These are phyloP conservation scores for Tryphoninae sp. DNA, from an alignment of 2,888 invertebrate genomes.

Conservation along the genomic window DNA sequence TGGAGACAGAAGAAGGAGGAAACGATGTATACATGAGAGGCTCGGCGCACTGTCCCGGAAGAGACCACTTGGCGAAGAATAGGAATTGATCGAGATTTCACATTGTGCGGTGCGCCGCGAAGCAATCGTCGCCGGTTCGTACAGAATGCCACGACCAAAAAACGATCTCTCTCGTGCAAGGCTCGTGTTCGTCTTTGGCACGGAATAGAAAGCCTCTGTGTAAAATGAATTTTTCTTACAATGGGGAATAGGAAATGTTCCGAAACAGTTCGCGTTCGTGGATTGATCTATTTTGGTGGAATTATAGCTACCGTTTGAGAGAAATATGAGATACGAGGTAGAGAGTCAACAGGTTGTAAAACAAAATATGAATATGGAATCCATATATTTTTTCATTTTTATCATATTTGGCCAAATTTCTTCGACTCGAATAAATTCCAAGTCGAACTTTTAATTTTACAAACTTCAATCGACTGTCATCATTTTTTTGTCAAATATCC, in stretches of 20 bases:
- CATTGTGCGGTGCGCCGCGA: constrained; percentile 58
- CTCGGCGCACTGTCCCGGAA: constrained; percentile 55
- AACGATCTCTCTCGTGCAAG: not conserved
- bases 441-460: too few relatives aligned
- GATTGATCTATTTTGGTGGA: constrained; percentile 35
- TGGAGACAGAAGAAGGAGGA: constrained; percentile 47
- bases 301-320: constrained; percentile 13
- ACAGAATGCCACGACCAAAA: not conserved
- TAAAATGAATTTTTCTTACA: constrained; percentile 46
- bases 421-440: not conserved
- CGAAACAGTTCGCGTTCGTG: constrained; percentile 31
- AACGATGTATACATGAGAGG: constrained; percentile 36
- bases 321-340: constrained; percentile 4
- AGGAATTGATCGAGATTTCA: constrained; percentile 64
- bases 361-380: constrained; percentile 6
- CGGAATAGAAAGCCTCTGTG: not conserved
- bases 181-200: not conserved
- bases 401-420: not conserved
- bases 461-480: too few relatives aligned
- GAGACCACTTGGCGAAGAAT: constrained; percentile 65
- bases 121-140: constrained; percentile 53
- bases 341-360: constrained; percentile 50
- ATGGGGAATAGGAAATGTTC: constrained; percentile 54
- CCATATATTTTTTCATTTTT: too few relatives aligned
- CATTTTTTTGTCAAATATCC: too few relatives aligned